Evolutionary conservation across 2,113 vertebrate species (phyloP), one percentile per base, ranked within the genome.

Genomic region (Crocuta crocuta): DNA sequence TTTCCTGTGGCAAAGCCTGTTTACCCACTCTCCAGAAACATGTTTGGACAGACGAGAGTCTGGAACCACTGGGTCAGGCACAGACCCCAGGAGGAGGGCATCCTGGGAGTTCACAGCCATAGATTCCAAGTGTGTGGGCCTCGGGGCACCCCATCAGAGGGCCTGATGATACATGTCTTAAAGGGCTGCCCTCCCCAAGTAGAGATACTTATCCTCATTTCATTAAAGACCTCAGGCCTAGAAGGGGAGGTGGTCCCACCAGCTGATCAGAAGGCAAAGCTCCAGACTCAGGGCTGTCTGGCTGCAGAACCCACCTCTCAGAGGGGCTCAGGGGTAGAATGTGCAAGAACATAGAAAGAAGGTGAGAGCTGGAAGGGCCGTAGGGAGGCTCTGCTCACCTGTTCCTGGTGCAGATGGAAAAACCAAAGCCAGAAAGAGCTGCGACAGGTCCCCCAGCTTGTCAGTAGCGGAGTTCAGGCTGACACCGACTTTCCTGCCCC

Each of bases 141-240:
- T 58, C 11, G 0, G 83, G 19, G 19, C 10, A 11, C 35, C 66
- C 24, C 55, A 13, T 50, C 1, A 19, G 26, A 33, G 2, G 0
- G 6, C 48, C 33, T 11, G 28, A 15, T 21, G 65, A 71, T 3
- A 33, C 10, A 1, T 10, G 4, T 28, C 39, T 39, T 26, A 4
- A 58, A 92, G n/a, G 23, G 13, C 70, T 9, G 3, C 31, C 86
- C 87, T 80, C 23, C 63, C 68, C n/a, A 16, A 39, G 10, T 35
- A 35, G 23, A 17, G 2, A 19, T 39, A 82, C 11, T 45, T 23
- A 4, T 28, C 66, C 45, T 0, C 0, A 0, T 15, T 24, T 84
- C 45, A 68, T 89, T 28, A 31, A 89, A 76, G 48, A 78, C 71
- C n/a, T 0, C 1, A 74, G 17, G 31, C 53, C 93, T 53, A 33